These are phyloP conservation scores for Malurus alboscapulatus DNA, from an alignment of 2,113 vertebrate species.

Conservation along the genomic window DNA sequence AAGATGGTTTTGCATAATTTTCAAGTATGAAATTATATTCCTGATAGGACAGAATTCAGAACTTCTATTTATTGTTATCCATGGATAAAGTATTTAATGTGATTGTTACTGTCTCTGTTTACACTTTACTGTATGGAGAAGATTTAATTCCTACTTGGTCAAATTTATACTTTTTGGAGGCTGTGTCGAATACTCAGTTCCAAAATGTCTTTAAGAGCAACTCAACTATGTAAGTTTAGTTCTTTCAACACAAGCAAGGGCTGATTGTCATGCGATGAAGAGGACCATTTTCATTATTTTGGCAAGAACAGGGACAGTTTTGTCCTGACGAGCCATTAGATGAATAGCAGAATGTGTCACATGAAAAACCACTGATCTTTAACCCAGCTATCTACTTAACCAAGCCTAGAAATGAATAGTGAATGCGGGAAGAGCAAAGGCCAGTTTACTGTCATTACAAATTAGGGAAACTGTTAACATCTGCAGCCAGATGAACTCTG, in stretches of 20 bases:
- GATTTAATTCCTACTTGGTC: background rate
- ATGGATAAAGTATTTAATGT: background rate
- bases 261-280: slow-evolving; percentile 89
- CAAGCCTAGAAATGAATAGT: slow-evolving; percentile 79
- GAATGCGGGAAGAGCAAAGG: slow-evolving; percentile 78
- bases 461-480: slow-evolving; percentile 80
- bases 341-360: slow-evolving; percentile 88
- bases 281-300: slow-evolving; percentile 84
- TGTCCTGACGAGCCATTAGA: slow-evolving; percentile 89
- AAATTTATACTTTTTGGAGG: background rate
- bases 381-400: slow-evolving; percentile 79
- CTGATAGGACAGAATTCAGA: slow-evolving; percentile 21
- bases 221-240: slow-evolving; percentile 58
- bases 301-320: slow-evolving; percentile 94
- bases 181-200: background rate
- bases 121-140: background rate
- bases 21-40: slow-evolving; percentile 35
- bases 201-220: slow-evolving; percentile 50
- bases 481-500: slow-evolving; percentile 66
- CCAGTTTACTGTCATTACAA: slow-evolving; percentile 81
- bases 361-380: slow-evolving; percentile 87
- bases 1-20: slow-evolving; percentile 58
- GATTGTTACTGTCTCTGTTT: slow-evolving; percentile 5
- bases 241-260: slow-evolving; percentile 77
- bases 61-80: background rate